These are phyloP conservation scores for Hypolimnas misippus DNA, from an alignment of 2,888 invertebrate species.

Conservation along the genomic window DNA sequence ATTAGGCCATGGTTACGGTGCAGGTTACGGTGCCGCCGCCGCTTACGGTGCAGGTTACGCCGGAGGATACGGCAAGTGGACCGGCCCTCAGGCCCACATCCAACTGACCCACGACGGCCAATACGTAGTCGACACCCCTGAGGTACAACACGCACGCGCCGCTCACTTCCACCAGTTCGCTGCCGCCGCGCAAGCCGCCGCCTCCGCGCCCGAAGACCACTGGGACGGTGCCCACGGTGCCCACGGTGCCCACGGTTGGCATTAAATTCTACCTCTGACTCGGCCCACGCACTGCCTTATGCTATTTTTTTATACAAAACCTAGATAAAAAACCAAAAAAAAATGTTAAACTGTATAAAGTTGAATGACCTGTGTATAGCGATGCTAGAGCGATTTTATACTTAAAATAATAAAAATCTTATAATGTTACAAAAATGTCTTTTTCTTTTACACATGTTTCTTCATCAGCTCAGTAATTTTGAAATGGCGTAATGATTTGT, in stretches of 20 bases:
- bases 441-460: conserved; percentile 43
- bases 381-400: conserved; percentile 70
- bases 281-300: conserved; percentile 64
- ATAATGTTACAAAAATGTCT: conserved; percentile 57
- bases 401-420: conserved; percentile 74
- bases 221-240: conserved; percentile 54
- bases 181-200: conserved; percentile 75
- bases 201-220: conserved; percentile 74
- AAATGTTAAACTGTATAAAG: conserved; percentile 74
- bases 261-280: conserved; percentile 70
- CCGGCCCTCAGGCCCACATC: conserved; percentile 77
- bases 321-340: conserved; percentile 70
- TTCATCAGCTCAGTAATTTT: too few relatives aligned
- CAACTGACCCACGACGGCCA: conserved; percentile 80
- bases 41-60: conserved; percentile 56
- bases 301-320: conserved; percentile 76
- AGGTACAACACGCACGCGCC: conserved; percentile 78
- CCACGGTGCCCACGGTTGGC: conserved; percentile 66
- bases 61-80: conserved; percentile 78
- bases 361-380: conserved; percentile 74
- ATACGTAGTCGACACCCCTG: conserved; percentile 79
- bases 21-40: conserved; percentile 66
- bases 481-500: too few relatives aligned
- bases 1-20: conserved; percentile 51
- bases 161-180: conserved; percentile 74